A percentile compares a stretch with the other conserved stretches of the same genome.
Conservation (phyloP, 2,113 vertebrate species). For the Polypterus bichir region DNA sequence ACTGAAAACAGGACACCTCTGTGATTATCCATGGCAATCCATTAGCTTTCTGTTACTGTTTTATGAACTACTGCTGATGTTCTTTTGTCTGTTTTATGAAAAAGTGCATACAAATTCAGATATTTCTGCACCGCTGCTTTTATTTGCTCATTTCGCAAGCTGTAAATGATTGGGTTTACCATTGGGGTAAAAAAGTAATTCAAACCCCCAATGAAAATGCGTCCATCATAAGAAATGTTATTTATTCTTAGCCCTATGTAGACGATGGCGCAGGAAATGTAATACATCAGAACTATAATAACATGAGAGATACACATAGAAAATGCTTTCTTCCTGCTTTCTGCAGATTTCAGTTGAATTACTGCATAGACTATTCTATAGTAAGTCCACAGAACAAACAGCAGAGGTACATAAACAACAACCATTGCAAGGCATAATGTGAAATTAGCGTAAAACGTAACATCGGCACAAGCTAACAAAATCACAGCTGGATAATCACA, state of each 20-base stretch:
- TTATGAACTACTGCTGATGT: background rate
- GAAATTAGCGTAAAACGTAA: background rate
- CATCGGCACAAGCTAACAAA: background rate
- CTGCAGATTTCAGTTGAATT: background rate
- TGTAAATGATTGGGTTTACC: conserved; percentile 1
- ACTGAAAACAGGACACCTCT: too few species aligned
- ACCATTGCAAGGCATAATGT: background rate
- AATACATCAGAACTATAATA: background rate
- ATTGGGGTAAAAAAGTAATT: background rate
- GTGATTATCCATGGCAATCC: too few species aligned
- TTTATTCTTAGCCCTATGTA: background rate
- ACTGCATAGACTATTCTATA: background rate
- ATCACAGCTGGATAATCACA: background rate
- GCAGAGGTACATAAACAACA: background rate
- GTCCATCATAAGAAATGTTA: background rate
- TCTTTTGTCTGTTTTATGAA: background rate
- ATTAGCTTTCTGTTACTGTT: too few species aligned
- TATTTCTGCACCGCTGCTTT: background rate
- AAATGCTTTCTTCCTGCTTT: background rate
- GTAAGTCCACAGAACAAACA: background rate
- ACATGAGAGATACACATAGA: background rate
- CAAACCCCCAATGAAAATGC: background rate
- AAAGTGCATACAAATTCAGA: background rate
- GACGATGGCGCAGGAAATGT: background rate
- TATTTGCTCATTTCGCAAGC: background rate